Percentiles rank a stretch among this genome's conserved stretches.
Conservation (phyloP, 1,140 invertebrate species). For the Bombyx mandarina region DNA sequence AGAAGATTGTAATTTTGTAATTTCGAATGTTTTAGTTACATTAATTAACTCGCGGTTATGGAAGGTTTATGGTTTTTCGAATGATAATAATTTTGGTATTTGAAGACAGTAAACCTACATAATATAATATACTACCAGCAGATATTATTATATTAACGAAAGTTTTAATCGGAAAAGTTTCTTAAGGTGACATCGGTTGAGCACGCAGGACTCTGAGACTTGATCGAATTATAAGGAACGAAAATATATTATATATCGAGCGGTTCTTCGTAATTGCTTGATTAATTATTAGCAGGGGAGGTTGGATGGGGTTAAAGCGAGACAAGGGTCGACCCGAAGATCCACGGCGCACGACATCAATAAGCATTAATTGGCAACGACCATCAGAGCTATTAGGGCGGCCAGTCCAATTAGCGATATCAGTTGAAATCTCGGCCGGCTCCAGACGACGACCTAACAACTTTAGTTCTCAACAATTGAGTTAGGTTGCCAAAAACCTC, state of each 20-base stretch:
- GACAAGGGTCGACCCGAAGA: conserved; percentile 55
- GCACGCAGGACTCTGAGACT: neutral
- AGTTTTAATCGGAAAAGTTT: too few species aligned
- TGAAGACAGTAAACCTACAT: too few species aligned
- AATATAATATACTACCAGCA: too few species aligned
- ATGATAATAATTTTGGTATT: too few species aligned
- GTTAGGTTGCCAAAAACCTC: conserved; percentile 7
- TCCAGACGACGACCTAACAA: conserved; percentile 5
- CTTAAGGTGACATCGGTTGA: too few species aligned
- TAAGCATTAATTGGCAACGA: conserved; percentile 59
- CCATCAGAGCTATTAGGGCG: conserved; percentile 52
- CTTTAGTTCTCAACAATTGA: conserved; percentile 9
- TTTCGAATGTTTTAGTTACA: too few species aligned
- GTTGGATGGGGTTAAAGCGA: conserved; percentile 51
- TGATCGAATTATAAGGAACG: conserved; percentile 12
- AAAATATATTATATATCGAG: conserved; percentile 21
- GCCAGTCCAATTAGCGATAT: conserved; percentile 53
- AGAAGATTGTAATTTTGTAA: too few species aligned
- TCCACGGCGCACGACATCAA: conserved; percentile 52
- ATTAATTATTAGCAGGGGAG: conserved; percentile 59
- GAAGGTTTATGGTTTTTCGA: too few species aligned
- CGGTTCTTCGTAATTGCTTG: conserved; percentile 52
- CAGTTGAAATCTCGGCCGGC: conserved; percentile 32
- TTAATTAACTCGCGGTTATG: too few species aligned
- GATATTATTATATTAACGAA: too few species aligned